Evolutionary conservation across 2,888 invertebrate species (phyloP).

Genomic region (Fragum fragum): DNA sequence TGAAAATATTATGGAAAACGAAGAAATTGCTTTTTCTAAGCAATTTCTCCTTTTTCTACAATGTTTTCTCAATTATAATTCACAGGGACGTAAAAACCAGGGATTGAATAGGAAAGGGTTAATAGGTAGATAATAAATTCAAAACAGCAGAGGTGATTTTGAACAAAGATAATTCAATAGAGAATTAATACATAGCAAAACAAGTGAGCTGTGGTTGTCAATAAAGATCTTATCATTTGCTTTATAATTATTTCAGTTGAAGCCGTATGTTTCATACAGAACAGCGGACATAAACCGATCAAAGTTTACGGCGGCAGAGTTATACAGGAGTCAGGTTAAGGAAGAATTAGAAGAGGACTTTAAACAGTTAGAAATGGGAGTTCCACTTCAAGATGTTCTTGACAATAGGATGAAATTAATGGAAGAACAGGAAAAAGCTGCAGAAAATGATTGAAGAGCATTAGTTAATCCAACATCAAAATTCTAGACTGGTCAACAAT

Average conservation of each 20-base stretch:
- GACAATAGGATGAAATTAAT: constrained; percentile 1
- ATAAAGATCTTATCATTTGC: too few species aligned
- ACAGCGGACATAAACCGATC: constrained; percentile 92
- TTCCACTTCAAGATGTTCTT: constrained; percentile 1
- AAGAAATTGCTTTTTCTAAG: too few species aligned
- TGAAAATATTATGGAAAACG: too few species aligned
- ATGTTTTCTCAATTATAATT: too few species aligned
- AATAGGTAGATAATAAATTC: too few species aligned
- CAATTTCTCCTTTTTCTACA: too few species aligned
- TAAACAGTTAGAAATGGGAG: not conserved
- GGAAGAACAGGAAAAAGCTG: not conserved
- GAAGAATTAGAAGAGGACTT: constrained; percentile 1
- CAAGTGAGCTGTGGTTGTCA: not conserved
- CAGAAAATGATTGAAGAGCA: too few species aligned
- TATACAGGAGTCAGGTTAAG: constrained; percentile 88
- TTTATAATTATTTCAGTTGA: constrained; percentile 89
- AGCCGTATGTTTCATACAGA: constrained; percentile 97
- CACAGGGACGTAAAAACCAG: too few species aligned
- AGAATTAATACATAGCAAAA: not conserved
- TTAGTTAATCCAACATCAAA: too few species aligned
- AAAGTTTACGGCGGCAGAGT: constrained; percentile 93
- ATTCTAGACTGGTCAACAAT: too few species aligned
- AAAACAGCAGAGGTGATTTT: too few species aligned
- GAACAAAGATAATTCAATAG: not conserved
- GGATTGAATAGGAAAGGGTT: too few species aligned